phyloP scores from a whole-genome alignment of 2,797 vertebrate species.

The Champsocephalus gunnari region DNA sequence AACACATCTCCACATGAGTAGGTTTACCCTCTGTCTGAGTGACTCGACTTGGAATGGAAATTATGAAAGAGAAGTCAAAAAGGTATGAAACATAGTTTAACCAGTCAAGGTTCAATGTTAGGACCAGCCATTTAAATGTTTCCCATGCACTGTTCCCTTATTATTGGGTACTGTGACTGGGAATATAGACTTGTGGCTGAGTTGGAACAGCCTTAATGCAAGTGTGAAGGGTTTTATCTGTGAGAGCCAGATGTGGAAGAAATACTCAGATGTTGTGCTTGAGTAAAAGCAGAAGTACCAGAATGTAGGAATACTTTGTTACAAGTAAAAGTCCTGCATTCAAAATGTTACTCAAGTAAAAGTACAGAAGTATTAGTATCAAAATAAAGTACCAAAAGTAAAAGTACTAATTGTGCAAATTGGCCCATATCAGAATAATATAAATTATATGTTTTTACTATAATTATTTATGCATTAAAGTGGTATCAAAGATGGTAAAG shows the following conservation, averaged over 20 bases:
- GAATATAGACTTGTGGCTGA: neutral
- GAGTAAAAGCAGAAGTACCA: too few species aligned
- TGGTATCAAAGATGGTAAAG: too few species aligned
- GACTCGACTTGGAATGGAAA: slow-evolving; percentile 34
- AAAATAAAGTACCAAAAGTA: too few species aligned
- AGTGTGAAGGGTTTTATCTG: neutral
- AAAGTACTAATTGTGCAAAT: too few species aligned
- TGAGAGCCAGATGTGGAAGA: neutral
- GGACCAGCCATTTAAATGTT: slow-evolving; percentile 6
- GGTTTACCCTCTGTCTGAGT: slow-evolving; percentile 25
- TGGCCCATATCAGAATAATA: too few species aligned
- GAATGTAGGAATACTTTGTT: too few species aligned
- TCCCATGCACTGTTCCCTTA: neutral
- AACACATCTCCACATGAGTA: slow-evolving; percentile 56
- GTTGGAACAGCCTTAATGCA: neutral
- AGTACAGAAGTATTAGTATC: too few species aligned
- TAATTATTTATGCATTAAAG: too few species aligned
- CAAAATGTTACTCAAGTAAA: too few species aligned
- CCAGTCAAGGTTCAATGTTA: neutral
- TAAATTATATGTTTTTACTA: too few species aligned
- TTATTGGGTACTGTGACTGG: neutral
- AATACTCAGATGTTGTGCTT: too few species aligned
- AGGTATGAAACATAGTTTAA: neutral
- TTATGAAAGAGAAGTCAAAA: slow-evolving; percentile 6
- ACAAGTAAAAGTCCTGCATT: too few species aligned